Evolutionary conservation across 2,888 invertebrate genomes (phyloP).

Genomic region (Acrobasis suavella): DNA sequence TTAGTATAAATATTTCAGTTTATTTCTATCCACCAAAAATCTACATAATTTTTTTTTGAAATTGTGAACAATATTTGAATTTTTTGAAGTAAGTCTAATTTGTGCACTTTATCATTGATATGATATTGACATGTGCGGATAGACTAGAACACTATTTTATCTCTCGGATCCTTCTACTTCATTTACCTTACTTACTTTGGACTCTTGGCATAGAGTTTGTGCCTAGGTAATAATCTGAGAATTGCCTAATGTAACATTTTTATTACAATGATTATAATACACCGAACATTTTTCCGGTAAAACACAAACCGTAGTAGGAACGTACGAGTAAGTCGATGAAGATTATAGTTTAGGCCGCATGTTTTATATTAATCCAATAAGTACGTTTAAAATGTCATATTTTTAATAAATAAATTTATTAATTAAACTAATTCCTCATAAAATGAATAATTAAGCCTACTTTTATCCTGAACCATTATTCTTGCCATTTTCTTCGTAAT

Average conservation of each 20-base stretch:
- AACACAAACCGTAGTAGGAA: too few species aligned
- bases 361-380: background rate
- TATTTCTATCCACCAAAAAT: too few species aligned
- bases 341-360: background rate
- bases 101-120: slow-evolving; percentile 8
- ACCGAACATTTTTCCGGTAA: too few species aligned
- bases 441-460: background rate
- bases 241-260: too few species aligned
- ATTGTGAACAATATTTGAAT: too few species aligned
- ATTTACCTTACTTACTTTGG: too few species aligned
- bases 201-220: too few species aligned
- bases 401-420: background rate
- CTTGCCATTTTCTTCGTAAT: background rate
- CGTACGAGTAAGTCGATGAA: background rate
- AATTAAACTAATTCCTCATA: background rate
- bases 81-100: background rate
- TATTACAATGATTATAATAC: too few species aligned
- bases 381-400: background rate
- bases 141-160: background rate
- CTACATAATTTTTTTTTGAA: too few species aligned
- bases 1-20: too few species aligned
- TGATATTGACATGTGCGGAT: slow-evolving; percentile 6
- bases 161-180: too few species aligned
- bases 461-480: background rate
- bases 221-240: too few species aligned